Evolutionary conservation across 2,797 vertebrate species (phyloP).

Genomic region (Cygnus olor): DNA sequence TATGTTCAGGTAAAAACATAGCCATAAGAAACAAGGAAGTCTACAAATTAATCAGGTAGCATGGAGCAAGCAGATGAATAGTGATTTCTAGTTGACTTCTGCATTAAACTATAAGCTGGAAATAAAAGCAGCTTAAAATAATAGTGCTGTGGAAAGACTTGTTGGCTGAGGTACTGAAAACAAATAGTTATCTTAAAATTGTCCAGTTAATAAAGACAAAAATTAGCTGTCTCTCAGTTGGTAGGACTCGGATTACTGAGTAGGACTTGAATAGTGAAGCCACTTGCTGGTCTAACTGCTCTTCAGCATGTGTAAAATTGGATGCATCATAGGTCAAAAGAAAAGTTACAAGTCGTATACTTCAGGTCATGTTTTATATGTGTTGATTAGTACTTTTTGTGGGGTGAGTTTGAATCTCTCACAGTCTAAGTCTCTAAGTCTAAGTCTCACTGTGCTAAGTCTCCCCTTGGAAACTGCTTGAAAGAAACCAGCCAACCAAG

Average conservation of each 20-base stretch:
- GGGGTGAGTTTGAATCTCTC: not conserved
- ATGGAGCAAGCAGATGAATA: not conserved
- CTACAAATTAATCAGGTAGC: not conserved
- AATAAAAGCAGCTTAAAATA: not conserved
- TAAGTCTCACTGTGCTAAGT: too few species aligned
- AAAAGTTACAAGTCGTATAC: not conserved
- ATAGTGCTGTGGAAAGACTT: not conserved
- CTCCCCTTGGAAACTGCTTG: not conserved
- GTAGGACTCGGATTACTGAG: not conserved
- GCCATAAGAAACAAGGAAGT: not conserved
- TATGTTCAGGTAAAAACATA: not conserved
- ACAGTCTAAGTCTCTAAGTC: too few species aligned
- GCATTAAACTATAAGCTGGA: not conserved
- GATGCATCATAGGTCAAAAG: not conserved
- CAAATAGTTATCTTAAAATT: not conserved
- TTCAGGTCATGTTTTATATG: not conserved
- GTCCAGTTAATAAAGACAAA: too few species aligned
- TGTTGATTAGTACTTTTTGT: not conserved
- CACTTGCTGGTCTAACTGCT: not conserved
- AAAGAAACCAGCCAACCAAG: not conserved
- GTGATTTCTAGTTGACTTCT: not conserved
- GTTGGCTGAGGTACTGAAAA: not conserved
- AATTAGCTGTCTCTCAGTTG: not conserved
- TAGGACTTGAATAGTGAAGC: not conserved
- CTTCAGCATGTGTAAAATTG: not conserved